These are phyloP conservation scores for Telmatochromis sp. DNA, from an alignment of 2,113 vertebrate genomes.

Conservation along the genomic window DNA sequence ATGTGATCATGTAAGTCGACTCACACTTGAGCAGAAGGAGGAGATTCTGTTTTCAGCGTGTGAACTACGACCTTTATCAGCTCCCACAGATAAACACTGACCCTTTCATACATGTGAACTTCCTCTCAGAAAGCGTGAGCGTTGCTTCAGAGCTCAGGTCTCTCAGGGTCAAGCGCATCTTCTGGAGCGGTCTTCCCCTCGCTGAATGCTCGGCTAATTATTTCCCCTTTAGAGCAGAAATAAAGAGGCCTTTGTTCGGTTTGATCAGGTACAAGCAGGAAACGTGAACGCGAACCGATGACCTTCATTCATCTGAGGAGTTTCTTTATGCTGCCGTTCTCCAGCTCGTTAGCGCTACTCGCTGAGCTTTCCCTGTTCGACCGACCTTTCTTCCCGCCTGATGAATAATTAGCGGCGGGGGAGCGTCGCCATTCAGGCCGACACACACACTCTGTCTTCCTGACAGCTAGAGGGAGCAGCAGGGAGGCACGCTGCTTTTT, in stretches of 20 bases:
- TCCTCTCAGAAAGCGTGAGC: accelerated
- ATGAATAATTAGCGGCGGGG: constrained; percentile 25
- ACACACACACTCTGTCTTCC: constrained; percentile 15
- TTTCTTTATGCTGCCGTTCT: background rate
- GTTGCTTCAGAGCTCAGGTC: background rate
- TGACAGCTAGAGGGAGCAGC: constrained; percentile 19
- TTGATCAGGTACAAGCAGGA: background rate
- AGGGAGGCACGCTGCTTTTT: background rate
- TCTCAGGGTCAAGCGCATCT: background rate
- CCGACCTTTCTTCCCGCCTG: constrained; percentile 1
- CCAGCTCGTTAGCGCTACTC: background rate
- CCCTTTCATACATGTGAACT: background rate
- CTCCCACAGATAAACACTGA: background rate
- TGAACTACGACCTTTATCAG: background rate
- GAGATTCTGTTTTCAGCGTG: background rate
- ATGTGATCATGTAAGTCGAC: background rate
- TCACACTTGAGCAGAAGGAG: background rate
- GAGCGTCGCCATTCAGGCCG: background rate
- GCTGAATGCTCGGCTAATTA: background rate
- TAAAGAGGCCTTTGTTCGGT: background rate
- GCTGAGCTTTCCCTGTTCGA: background rate
- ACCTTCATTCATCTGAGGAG: constrained; percentile 9
- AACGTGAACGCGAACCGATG: background rate
- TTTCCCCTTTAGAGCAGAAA: background rate
- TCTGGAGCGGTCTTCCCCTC: background rate